Conservation (phyloP, 2,113 vertebrate genomes). For the Setophaga coronata region DNA sequence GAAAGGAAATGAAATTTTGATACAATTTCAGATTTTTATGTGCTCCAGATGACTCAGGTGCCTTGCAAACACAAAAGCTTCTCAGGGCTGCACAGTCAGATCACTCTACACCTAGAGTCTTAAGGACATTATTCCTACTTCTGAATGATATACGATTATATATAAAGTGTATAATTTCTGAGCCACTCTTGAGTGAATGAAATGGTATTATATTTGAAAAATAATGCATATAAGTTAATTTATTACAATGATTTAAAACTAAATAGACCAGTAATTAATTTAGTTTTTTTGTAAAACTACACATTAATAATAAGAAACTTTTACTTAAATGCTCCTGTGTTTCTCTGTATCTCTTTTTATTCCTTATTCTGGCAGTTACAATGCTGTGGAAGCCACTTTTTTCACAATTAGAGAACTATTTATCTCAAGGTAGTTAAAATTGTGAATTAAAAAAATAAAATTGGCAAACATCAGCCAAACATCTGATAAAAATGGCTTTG, state of each 20-base stretch:
- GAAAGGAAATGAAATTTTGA: not conserved
- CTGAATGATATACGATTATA: not conserved
- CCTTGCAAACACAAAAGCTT: not conserved
- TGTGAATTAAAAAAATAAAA: not conserved
- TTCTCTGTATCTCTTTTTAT: not conserved
- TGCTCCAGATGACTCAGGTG: not conserved
- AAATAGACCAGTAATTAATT: not conserved
- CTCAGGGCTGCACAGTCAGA: too few species aligned
- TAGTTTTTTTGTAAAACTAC: not conserved
- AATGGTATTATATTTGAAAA: not conserved
- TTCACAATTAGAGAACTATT: not conserved
- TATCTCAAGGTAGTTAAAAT: not conserved
- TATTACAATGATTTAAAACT: not conserved
- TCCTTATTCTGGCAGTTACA: not conserved
- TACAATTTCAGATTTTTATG: not conserved
- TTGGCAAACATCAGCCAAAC: not conserved
- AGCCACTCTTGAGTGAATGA: not conserved
- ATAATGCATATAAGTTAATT: not conserved
- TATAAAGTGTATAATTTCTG: not conserved
- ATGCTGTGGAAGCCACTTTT: not conserved
- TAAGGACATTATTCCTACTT: not conserved
- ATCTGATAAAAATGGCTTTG: not conserved
- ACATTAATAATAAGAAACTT: not conserved
- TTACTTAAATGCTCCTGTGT: not conserved
- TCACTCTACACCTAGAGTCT: not conserved